Evolutionary conservation across 2,113 vertebrate genomes (phyloP), one percentile per base, ranked within the genome.

Genomic region (Dromas ardeola): DNA sequence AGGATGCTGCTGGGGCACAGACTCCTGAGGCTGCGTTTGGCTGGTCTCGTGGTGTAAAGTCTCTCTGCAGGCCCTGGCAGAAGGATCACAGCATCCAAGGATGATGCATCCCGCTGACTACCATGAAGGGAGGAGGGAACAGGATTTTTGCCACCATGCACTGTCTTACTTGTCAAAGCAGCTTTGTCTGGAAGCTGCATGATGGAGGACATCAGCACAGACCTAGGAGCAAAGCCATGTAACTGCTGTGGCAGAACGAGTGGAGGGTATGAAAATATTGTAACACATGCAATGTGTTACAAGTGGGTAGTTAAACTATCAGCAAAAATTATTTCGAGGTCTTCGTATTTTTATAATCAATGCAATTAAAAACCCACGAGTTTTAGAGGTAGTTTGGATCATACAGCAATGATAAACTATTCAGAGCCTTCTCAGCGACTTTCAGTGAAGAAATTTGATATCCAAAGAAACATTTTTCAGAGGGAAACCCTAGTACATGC

Each of bases 1-100:
- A 40, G 50, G 58, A 30, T 36, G 36, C 34, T 81, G 12, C 42
- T 6, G 6, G 17, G 53, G 25, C 34, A 63, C n/a, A 69, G 16
- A 11, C 13, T 55, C 38, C 13, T 0, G 0, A 50, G 49, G 40
- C 5, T 52, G 71, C 0, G 0, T 12, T 42, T 91, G 69, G 58
- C 53, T 0, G 0, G 23, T 25, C 53, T 61, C 4, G 0, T 5
- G 5, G 21, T 34, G 56, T 21, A 21, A 73, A 81, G 6, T 14
- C 23, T 43, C 34, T 52, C 42, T 86, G 50, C 71, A 62, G 38
- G 15, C 17, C 34, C 55, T 21, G 36, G 70, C 43, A 15, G 17
- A 43, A 67, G 23, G 29, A 82, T 23, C 63, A 55, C 8, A n/a
- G 61, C 36, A 74, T 23, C 32, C 3, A 1, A 73, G 73, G 36